These are phyloP conservation scores for Drosophila bunnanda DNA, from an alignment of 2,888 invertebrate genomes.

Conservation along the genomic window DNA sequence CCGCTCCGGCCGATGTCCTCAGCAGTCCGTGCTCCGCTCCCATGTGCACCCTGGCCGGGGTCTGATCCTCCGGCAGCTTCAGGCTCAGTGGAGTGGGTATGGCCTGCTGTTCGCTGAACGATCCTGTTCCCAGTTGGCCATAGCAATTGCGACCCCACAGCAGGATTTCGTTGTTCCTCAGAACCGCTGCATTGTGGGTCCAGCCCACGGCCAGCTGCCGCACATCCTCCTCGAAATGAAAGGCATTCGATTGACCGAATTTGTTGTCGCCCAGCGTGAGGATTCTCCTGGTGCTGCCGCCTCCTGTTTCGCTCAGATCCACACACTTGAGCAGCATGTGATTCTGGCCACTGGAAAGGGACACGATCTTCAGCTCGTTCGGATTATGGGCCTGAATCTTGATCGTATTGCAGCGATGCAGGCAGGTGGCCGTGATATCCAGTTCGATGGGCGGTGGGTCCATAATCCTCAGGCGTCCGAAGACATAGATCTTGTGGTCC, in stretches of 20 bases:
- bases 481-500: slow-evolving; percentile 81
- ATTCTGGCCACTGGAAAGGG: slow-evolving; percentile 92
- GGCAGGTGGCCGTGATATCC: slow-evolving; percentile 75
- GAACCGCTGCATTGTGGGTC: slow-evolving; percentile 90
- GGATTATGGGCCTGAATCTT: slow-evolving; percentile 76
- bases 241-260: slow-evolving; percentile 89
- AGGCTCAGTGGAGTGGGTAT: slow-evolving; percentile 76
- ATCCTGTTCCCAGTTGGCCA: slow-evolving; percentile 89
- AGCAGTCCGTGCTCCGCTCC: slow-evolving; percentile 93
- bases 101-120: slow-evolving; percentile 78
- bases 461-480: slow-evolving; percentile 80
- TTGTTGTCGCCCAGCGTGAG: slow-evolving; percentile 93
- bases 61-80: slow-evolving; percentile 55
- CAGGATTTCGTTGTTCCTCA: slow-evolving; percentile 87
- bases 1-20: slow-evolving; percentile 87
- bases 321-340: slow-evolving; percentile 86
- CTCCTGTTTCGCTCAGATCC: slow-evolving; percentile 48
- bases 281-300: slow-evolving; percentile 83
- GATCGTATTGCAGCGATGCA: slow-evolving; percentile 79
- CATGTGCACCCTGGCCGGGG: slow-evolving; percentile 83
- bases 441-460: slow-evolving; percentile 79
- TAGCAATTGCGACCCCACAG: slow-evolving; percentile 93
- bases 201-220: slow-evolving; percentile 88
- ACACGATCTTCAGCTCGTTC: slow-evolving; percentile 86
- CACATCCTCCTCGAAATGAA: slow-evolving; percentile 86